Conservation (phyloP, 1,140 invertebrate species). For the Zaprionus nigranus region DNA sequence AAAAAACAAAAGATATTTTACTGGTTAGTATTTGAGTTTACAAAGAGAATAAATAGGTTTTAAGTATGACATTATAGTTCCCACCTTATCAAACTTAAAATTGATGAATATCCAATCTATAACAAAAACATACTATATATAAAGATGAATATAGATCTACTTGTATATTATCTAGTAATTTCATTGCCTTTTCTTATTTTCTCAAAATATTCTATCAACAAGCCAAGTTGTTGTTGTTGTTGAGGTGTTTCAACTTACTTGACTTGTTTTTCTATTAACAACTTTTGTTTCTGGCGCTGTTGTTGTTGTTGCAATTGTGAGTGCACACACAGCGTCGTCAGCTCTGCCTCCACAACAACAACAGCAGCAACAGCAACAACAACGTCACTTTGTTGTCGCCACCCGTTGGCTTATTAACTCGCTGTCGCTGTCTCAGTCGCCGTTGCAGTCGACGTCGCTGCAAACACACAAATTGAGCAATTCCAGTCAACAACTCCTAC, state of each 20-base stretch:
- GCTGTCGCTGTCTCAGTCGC: slow-evolving; percentile 4
- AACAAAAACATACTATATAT: neutral
- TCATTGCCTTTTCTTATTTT: neutral
- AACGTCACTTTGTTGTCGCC: slow-evolving; percentile 50
- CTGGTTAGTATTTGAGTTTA: too few relatives aligned
- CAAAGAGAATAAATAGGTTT: too few relatives aligned
- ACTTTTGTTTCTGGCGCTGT: slow-evolving; percentile 29
- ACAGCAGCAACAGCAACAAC: neutral
- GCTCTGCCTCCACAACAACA: slow-evolving; percentile 11
- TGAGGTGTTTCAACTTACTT: neutral
- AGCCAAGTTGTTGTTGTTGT: too few relatives aligned
- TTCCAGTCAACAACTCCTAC: slow-evolving; percentile 81
- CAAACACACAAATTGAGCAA: slow-evolving; percentile 79
- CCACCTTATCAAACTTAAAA: too few relatives aligned
- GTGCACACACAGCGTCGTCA: slow-evolving; percentile 30
- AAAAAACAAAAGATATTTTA: too few relatives aligned
- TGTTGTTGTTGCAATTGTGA: slow-evolving; percentile 19
- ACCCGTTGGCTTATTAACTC: slow-evolving; percentile 25
- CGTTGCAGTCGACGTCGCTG: slow-evolving; percentile 24
- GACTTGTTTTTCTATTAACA: slow-evolving; percentile 6
- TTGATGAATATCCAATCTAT: too few relatives aligned
- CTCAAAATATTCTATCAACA: neutral
- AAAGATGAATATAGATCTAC: neutral
- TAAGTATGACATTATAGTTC: too few relatives aligned
- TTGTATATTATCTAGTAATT: neutral